Evolutionary conservation across 2,888 invertebrate species (phyloP), one percentile per base, ranked within the genome.

Genomic region (Allolobophora icterica): DNA sequence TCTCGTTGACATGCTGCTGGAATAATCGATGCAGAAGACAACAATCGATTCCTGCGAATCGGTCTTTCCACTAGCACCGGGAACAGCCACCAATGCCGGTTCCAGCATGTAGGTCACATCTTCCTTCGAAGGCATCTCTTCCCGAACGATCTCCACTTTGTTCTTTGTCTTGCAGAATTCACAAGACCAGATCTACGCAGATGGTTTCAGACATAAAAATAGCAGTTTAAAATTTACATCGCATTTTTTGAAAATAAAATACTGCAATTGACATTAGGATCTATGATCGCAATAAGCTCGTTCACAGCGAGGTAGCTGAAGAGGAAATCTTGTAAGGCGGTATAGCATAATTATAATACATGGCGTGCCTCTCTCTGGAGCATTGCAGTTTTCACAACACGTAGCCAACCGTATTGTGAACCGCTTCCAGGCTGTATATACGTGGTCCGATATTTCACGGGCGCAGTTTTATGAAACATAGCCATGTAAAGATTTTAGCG

Each of bases 1-100:
- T 94, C 94, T 5, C 92, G 90, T 1, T 94, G 95, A 87, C 95
- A 95, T 95, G 92, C 95, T 95, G 34, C 95, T 95, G 17, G 95
- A 95, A n/a, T 94, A 93, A 92, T 95, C 95, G 13, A 95, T 93
- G 93, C 94, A 94, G 93, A 95, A 95, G 33, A 95, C 92, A 90
- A 95, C 94, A 24, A 94, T 92, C 1, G 94, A 94, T 91, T 94
- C 94, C 89, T 95, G 94, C 19, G 91, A 92, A 0, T 94, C 94
- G 3, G 93, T 92, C 11, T 93, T 93, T 21, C 94, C 94, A 90
- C 93, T 93, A n/a, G 94, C 94, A 90, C 93, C 93, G 33, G 93
- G 92, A 5, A 93, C 92, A 8, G 95, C 94, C 2, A 94, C 92
- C 24, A 93, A 93, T 15, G 94, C 94, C 13, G 95, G 94, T 91